Percentiles rank a stretch among this genome's conserved stretches.
These are phyloP conservation scores for Gnathonemus longibarbis DNA, from an alignment of 2,113 vertebrate genomes.

Conservation along the genomic window DNA sequence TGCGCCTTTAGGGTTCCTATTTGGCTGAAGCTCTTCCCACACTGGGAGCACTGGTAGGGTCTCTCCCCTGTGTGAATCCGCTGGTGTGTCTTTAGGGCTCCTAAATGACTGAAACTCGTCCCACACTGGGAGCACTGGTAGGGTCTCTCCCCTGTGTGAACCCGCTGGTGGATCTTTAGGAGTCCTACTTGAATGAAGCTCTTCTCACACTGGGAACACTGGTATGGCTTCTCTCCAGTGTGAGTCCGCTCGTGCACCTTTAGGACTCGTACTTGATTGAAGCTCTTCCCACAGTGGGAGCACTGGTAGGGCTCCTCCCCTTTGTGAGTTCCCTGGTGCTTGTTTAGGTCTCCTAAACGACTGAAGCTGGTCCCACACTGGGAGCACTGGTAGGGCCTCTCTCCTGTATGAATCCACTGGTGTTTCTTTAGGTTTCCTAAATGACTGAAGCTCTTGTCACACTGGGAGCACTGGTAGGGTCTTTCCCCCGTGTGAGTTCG, in stretches of 20 bases:
- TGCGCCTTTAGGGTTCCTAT: not conserved
- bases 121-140: not conserved
- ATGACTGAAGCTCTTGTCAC: not conserved
- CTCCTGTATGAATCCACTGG: not conserved
- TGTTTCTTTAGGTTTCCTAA: not conserved
- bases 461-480: not conserved
- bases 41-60: not conserved
- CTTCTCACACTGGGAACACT: not conserved
- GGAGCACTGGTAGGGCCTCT: not conserved
- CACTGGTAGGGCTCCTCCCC: not conserved
- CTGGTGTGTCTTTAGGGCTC: not conserved
- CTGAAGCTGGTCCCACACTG: not conserved
- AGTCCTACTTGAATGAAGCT: not conserved
- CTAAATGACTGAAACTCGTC: not conserved
- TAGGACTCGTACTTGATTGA: not conserved
- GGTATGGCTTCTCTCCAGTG: not conserved
- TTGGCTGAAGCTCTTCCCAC: not conserved
- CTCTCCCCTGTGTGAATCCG: not conserved
- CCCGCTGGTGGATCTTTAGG: not conserved
- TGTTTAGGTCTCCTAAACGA: not conserved
- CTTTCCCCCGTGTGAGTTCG: not conserved
- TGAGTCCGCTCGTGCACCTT: not conserved
- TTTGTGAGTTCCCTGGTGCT: not conserved
- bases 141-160: not conserved
- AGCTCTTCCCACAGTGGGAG: not conserved